Conservation (phyloP, 2,113 vertebrate species). For the Sinocyclocheilus anshuiensis region DNA sequence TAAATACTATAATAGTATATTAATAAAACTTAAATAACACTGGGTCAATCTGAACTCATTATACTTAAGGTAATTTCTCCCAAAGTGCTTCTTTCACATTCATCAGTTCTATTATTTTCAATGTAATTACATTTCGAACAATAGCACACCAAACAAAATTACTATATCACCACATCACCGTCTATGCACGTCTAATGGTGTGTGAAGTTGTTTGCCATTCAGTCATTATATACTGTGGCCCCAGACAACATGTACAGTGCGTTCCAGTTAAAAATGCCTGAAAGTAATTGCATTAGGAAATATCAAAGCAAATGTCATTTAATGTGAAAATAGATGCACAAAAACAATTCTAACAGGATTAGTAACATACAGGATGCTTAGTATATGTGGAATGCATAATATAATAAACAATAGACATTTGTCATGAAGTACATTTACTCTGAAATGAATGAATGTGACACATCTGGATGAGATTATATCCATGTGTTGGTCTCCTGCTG, state of each 20-base stretch:
- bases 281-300: not conserved
- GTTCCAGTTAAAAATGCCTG: not conserved
- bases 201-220: not conserved
- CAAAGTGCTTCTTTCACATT: not conserved
- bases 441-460: not conserved
- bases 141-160: not conserved
- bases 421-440: not conserved
- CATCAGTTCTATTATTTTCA: not conserved
- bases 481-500: conserved; percentile 18
- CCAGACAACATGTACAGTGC: not conserved
- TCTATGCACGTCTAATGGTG: not conserved
- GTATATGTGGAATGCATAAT: not conserved
- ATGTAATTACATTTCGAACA: not conserved
- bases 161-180: not conserved
- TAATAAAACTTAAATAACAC: not conserved
- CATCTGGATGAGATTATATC: not conserved
- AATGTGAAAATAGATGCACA: not conserved
- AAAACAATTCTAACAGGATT: not conserved
- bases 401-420: not conserved
- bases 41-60: not conserved
- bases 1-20: not conserved
- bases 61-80: not conserved
- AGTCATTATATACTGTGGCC: not conserved
- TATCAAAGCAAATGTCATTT: not conserved
- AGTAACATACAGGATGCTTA: not conserved